Percentiles rank a stretch among this genome's conserved stretches.
phyloP scores from a whole-genome alignment of 2,113 vertebrate genomes.

The Micronisus gabar region DNA sequence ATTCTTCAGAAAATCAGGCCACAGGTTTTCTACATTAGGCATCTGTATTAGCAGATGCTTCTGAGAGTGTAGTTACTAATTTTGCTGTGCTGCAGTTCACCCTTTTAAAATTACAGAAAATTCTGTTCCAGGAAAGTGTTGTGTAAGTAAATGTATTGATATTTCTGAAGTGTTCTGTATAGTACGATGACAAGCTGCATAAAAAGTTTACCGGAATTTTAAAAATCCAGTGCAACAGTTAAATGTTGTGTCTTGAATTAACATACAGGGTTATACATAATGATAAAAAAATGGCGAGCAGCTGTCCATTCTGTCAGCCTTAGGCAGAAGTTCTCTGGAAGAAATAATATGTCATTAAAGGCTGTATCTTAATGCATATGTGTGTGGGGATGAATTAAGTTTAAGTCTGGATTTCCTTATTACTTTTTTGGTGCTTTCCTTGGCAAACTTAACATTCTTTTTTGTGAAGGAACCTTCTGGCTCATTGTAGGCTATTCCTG shows the following conservation, averaged over 20 bases:
- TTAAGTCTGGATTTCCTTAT: constrained; percentile 51
- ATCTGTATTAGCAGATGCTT: constrained; percentile 14
- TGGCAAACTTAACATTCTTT: constrained; percentile 32
- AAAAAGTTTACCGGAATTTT: background rate
- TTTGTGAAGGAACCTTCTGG: constrained; percentile 47
- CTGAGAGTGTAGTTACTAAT: background rate
- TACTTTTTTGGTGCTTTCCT: constrained; percentile 52
- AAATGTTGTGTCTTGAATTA: background rate
- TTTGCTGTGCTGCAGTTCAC: background rate
- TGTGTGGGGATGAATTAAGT: constrained; percentile 44
- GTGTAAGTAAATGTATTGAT: background rate
- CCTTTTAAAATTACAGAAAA: background rate
- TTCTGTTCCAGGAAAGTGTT: background rate
- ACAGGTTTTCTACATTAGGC: background rate
- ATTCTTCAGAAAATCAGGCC: background rate
- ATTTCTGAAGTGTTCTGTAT: background rate
- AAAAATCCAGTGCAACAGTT: background rate
- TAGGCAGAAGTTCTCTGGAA: background rate
- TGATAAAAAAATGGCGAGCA: constrained; percentile 17
- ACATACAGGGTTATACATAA: background rate
- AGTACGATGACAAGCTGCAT: background rate
- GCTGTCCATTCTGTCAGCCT: constrained; percentile 1
- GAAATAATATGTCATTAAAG: constrained; percentile 47
- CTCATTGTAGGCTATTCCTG: constrained; percentile 47
- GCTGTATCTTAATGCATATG: constrained; percentile 24